A percentile compares a stretch with the other conserved stretches of the same genome.
These are phyloP conservation scores for Melitaea athalia DNA, from an alignment of 2,888 invertebrate species.

Conservation along the genomic window DNA sequence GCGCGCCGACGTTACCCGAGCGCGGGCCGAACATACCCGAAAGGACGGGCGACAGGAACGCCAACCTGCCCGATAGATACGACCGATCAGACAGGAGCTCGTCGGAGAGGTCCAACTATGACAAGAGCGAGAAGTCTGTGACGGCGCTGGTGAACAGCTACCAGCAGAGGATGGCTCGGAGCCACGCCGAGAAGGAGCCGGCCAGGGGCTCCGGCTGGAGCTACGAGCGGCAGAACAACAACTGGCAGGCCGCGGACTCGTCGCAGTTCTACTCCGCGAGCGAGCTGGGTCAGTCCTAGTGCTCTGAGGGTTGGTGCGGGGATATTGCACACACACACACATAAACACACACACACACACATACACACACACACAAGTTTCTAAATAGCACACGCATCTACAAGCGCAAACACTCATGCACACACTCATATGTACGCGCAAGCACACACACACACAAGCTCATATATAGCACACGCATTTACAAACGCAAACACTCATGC, in stretches of 20 bases:
- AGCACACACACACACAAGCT: not conserved
- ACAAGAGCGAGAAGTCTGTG: slow-evolving; percentile 57
- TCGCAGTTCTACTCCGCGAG: slow-evolving; percentile 72
- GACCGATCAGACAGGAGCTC: slow-evolving; percentile 26
- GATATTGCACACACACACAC: not conserved
- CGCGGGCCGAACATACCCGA: slow-evolving; percentile 52
- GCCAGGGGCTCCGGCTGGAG: slow-evolving; percentile 50
- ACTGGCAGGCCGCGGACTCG: slow-evolving; percentile 64
- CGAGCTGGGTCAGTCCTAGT: slow-evolving; percentile 69
- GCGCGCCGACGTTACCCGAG: slow-evolving; percentile 54
- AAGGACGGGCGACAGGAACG: slow-evolving; percentile 35
- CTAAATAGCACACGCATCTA: too few species aligned
- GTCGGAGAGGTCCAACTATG: slow-evolving; percentile 28
- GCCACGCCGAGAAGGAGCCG: slow-evolving; percentile 48
- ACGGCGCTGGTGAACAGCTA: slow-evolving; percentile 72
- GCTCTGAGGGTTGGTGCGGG: not conserved
- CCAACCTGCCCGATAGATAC: slow-evolving; percentile 31
- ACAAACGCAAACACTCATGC: too few species aligned
- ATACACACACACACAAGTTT: not conserved
- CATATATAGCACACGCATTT: too few species aligned
- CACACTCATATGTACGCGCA: too few species aligned
- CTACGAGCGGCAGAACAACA: slow-evolving; percentile 48
- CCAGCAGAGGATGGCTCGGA: slow-evolving; percentile 65
- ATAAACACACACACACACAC: too few species aligned
- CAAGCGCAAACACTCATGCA: too few species aligned